Percentiles rank a stretch among this genome's conserved stretches.
phyloP scores from a whole-genome alignment of 2,113 vertebrate species.

The Gila orcuttii region DNA sequence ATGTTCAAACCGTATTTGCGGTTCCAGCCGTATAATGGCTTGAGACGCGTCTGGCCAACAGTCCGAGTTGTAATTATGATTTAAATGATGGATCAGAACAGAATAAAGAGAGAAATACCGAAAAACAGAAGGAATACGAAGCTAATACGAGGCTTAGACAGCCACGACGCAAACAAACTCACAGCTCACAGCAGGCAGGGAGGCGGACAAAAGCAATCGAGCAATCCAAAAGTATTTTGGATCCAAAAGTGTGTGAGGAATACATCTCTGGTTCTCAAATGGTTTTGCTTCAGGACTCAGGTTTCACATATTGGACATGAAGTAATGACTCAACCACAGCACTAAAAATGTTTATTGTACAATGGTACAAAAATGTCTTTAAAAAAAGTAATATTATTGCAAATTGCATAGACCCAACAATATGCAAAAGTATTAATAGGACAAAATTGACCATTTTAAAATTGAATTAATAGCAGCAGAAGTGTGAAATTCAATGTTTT shows the following conservation, averaged over 20 bases:
- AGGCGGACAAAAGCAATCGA: too few relatives aligned
- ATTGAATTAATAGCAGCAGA: background rate
- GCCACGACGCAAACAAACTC: too few relatives aligned
- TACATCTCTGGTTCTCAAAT: background rate
- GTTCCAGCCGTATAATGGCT: too few relatives aligned
- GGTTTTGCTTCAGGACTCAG: background rate
- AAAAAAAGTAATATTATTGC: background rate
- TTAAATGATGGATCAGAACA: too few relatives aligned
- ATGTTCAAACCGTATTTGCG: too few relatives aligned
- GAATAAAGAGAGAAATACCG: too few relatives aligned
- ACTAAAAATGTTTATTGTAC: background rate
- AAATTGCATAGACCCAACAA: background rate
- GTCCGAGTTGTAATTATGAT: too few relatives aligned
- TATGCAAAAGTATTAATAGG: background rate
- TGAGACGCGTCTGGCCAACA: too few relatives aligned
- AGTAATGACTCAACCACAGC: background rate
- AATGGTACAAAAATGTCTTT: background rate
- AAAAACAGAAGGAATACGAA: too few relatives aligned
- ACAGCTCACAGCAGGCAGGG: too few relatives aligned
- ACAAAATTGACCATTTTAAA: background rate
- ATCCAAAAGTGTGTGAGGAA: slow-evolving; percentile 1
- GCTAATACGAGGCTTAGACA: too few relatives aligned
- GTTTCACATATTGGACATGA: background rate
- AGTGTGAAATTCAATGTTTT: background rate
- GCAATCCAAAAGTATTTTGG: too few relatives aligned